phyloP scores from a whole-genome alignment of 2,113 vertebrate genomes.

The Rhinoderma darwinii region DNA sequence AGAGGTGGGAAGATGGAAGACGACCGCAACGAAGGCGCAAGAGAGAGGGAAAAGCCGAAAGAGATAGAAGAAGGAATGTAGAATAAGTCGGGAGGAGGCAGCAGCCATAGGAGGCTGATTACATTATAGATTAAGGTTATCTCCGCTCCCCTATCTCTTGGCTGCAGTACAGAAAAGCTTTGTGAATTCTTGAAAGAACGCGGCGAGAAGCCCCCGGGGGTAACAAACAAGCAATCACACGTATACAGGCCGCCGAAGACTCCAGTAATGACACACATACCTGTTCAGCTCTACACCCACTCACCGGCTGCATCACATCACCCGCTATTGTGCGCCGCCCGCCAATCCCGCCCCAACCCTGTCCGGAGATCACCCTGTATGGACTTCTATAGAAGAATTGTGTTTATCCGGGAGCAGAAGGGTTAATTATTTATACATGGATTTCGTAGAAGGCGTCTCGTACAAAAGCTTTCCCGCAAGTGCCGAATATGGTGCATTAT shows the following conservation, averaged over 20 bases:
- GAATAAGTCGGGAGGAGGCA: not conserved
- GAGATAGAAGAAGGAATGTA: no score
- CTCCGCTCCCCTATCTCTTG: slow-evolving; percentile 37
- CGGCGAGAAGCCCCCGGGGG: slow-evolving; percentile 42
- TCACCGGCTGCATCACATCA: not conserved
- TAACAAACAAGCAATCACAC: slow-evolving; percentile 54
- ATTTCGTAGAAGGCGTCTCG: not conserved
- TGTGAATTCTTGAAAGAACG: slow-evolving; percentile 55
- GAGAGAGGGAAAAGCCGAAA: not conserved
- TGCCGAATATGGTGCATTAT: not conserved
- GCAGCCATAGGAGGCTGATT: slow-evolving; percentile 49
- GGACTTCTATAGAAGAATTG: not conserved
- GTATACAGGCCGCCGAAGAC: slow-evolving; percentile 18
- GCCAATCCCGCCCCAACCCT: not conserved
- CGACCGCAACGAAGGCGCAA: not conserved
- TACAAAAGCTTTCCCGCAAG: not conserved
- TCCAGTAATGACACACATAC: slow-evolving; percentile 40
- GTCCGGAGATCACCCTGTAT: not conserved
- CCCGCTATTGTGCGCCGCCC: not conserved
- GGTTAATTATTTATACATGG: not conserved
- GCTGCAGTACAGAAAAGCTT: slow-evolving; percentile 52
- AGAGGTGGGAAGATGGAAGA: not conserved
- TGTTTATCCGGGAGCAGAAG: not conserved
- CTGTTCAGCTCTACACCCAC: slow-evolving; percentile 23
- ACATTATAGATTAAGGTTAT: slow-evolving; percentile 60